Percentiles rank a stretch among this genome's conserved stretches.
These are phyloP conservation scores for Anthophora plumipes DNA, from an alignment of 2,888 invertebrate species.

Conservation along the genomic window DNA sequence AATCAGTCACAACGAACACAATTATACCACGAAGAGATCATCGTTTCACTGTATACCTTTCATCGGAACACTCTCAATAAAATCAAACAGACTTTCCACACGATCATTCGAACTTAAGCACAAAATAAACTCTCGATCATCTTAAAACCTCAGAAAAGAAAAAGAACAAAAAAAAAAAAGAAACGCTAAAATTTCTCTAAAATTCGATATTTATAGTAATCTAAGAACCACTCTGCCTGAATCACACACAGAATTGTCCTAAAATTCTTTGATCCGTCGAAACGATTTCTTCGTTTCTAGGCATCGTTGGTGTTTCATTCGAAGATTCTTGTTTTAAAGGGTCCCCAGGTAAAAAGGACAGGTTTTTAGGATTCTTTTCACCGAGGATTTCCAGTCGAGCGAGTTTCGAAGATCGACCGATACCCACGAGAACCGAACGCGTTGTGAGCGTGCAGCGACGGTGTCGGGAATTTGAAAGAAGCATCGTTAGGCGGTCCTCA, in stretches of 20 bases:
- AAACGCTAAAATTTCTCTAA: no score
- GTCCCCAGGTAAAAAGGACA: neutral
- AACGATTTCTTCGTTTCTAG: no score
- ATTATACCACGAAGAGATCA: neutral
- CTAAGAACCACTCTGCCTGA: no score
- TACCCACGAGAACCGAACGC: conserved; percentile 52
- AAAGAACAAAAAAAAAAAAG: no score
- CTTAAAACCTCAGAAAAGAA: no score
- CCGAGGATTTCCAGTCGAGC: neutral
- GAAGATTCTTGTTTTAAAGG: neutral
- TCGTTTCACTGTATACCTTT: neutral
- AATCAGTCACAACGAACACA: conserved; percentile 6
- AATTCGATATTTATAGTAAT: no score
- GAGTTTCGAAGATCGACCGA: conserved; percentile 31
- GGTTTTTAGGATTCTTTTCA: neutral
- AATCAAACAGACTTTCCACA: neutral
- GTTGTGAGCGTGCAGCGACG: conserved; percentile 45
- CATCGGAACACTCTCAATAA: neutral
- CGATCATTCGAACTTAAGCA: no score
- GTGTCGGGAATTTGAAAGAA: conserved; percentile 55
- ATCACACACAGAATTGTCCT: no score
- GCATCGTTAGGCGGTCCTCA: conserved; percentile 27
- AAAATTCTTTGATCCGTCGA: no score
- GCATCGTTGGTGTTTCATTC: neutral
- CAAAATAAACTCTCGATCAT: no score